A percentile compares a stretch with the other conserved stretches of the same genome.
Conservation (phyloP, 1,140 invertebrate species). For the Zaprionus vittiger region DNA sequence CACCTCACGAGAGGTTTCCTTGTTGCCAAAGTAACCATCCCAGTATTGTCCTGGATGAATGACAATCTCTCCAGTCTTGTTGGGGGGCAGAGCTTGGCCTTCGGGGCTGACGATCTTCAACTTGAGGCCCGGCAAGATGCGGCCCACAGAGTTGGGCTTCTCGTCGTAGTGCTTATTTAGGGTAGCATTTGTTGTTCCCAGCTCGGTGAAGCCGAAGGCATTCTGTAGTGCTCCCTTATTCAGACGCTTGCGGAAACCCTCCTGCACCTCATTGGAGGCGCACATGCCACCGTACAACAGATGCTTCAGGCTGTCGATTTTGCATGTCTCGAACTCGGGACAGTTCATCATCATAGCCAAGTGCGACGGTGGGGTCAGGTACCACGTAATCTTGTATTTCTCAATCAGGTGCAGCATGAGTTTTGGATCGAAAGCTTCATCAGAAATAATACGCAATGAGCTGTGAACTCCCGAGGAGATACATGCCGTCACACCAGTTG, state of each 20-base stretch:
- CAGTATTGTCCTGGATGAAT: constrained; percentile 70
- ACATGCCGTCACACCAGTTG: constrained; percentile 28
- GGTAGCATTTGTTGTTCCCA: constrained; percentile 23
- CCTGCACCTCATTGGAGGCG: constrained; percentile 25
- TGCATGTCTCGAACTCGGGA: constrained; percentile 17
- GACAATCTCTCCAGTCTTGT: constrained; percentile 88
- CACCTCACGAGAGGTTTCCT: constrained; percentile 85
- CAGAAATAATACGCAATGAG: constrained; percentile 21
- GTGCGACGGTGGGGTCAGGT: constrained; percentile 14
- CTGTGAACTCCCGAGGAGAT: constrained; percentile 21
- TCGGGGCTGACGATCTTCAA: constrained; percentile 85
- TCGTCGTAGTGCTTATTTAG: constrained; percentile 37
- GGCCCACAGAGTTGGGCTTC: constrained; percentile 42
- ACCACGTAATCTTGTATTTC: constrained; percentile 43
- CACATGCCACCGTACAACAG: constrained; percentile 33
- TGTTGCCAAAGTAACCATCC: constrained; percentile 84
- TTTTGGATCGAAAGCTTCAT: constrained; percentile 15
- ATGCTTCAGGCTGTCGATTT: constrained; percentile 26
- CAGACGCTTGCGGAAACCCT: constrained; percentile 23
- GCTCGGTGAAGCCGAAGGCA: constrained; percentile 38
- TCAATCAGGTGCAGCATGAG: constrained; percentile 19
- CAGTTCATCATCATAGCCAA: constrained; percentile 32
- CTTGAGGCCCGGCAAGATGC: constrained; percentile 52
- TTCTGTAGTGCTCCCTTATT: constrained; percentile 22
- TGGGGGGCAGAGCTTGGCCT: constrained; percentile 85